Evolutionary conservation across 53 echinoderm and acorn worm genomes (phyloP).

Genomic region (Holothuria scabra): DNA sequence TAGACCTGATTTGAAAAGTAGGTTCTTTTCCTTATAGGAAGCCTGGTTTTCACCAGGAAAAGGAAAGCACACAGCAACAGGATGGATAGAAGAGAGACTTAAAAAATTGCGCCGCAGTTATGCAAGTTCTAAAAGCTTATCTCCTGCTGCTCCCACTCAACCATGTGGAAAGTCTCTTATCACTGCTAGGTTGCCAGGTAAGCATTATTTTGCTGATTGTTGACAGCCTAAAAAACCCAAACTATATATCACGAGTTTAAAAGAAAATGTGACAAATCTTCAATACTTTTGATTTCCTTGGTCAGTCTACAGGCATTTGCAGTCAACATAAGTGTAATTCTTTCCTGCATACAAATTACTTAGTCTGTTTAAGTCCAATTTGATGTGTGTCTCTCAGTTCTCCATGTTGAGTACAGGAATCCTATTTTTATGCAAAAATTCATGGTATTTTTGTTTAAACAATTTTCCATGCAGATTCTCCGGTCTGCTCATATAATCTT

Average conservation of each 20-base stretch:
- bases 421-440: background rate
- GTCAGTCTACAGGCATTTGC: background rate
- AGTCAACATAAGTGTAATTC: conserved; percentile 5
- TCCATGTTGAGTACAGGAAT: background rate
- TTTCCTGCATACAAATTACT: background rate
- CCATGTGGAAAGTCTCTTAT: conserved; percentile 2
- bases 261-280: conserved; percentile 3
- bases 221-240: conserved; percentile 4
- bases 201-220: background rate
- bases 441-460: background rate
- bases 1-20: background rate
- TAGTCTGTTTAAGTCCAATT: background rate
- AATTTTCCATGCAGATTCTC: too few relatives aligned
- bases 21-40: background rate
- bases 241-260: background rate
- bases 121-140: background rate
- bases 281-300: background rate
- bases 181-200: conserved; percentile 11
- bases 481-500: too few relatives aligned
- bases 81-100: conserved; percentile 6
- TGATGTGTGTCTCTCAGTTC: background rate
- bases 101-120: background rate
- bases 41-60: conserved; percentile 11
- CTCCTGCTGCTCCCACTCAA: conserved; percentile 10
- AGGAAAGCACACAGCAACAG: conserved; percentile 1